phyloP scores from a whole-genome alignment of 2,888 invertebrate genomes.

The Stenoptilia bipunctidactyla region DNA sequence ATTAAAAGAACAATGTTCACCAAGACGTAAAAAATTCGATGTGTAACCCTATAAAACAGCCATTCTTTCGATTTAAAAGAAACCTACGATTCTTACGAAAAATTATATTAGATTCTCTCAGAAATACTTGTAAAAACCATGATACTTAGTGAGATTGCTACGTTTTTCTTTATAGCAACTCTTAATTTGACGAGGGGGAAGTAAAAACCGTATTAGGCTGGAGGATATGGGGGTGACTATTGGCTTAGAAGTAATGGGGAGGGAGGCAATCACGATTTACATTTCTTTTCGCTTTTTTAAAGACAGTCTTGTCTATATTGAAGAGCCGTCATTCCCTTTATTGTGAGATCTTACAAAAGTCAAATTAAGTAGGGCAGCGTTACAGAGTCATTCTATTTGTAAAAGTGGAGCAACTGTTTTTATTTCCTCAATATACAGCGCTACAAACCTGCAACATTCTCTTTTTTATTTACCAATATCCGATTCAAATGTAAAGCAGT shows the following conservation, averaged over 20 bases:
- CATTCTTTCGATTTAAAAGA: no score
- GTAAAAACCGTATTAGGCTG: slow-evolving; percentile 44
- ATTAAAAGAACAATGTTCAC: no score
- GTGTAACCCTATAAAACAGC: no score
- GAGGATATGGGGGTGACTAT: neutral
- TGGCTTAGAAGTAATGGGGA: neutral
- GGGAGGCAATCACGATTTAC: neutral
- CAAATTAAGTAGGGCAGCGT: neutral
- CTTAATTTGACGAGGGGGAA: slow-evolving; percentile 51
- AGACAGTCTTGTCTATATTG: neutral
- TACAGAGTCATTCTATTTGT: no score
- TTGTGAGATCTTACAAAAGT: neutral
- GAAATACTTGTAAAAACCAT: slow-evolving; percentile 20
- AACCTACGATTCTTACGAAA: slow-evolving; percentile 30
- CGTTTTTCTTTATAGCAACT: slow-evolving; percentile 35
- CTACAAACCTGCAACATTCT: no score
- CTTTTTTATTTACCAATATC: no score
- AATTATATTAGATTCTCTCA: slow-evolving; percentile 42
- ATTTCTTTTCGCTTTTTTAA: neutral
- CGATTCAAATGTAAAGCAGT: neutral
- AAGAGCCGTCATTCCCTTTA: neutral
- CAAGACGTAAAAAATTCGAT: no score
- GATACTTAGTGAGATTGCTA: slow-evolving; percentile 38
- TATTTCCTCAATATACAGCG: no score
- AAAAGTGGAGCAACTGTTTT: no score